phyloP scores from a whole-genome alignment of 2,113 vertebrate genomes.

The Ellobius talpinus region DNA sequence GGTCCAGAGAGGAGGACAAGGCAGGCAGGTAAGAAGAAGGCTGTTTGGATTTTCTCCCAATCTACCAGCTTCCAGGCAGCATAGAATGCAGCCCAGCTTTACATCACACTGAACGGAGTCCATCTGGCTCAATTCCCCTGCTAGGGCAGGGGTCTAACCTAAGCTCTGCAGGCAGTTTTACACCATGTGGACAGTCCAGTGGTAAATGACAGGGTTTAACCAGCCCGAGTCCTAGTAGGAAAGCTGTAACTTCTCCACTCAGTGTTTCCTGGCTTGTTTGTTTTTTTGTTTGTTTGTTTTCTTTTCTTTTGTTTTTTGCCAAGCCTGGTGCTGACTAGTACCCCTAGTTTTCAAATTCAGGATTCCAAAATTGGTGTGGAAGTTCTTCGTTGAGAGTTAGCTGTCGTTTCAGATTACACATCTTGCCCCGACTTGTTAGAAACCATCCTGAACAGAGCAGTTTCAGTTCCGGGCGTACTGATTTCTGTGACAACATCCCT shows the following conservation, averaged over 20 bases:
- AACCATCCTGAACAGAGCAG: neutral
- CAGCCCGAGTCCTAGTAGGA: conserved; percentile 43
- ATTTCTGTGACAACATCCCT: neutral
- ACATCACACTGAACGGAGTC: neutral
- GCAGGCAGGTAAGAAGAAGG: neutral
- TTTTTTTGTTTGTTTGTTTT: too few relatives aligned
- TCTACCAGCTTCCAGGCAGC: conserved; percentile 17
- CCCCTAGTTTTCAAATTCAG: conserved; percentile 51
- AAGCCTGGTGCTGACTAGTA: neutral
- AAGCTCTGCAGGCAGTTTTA: neutral
- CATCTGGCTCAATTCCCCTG: neutral
- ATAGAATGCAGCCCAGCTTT: neutral
- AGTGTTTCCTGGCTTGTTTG: conserved; percentile 11
- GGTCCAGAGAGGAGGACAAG: neutral
- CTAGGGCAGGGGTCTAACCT: neutral
- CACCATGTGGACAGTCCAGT: neutral
- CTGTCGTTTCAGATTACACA: neutral
- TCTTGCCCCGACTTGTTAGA: conserved; percentile 34
- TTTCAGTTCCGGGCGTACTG: neutral
- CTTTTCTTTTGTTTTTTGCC: neutral
- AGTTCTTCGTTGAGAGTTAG: conserved; percentile 10
- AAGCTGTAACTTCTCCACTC: neutral
- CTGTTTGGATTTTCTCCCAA: neutral
- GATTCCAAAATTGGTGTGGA: neutral
- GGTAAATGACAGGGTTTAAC: neutral